Evolutionary conservation across 2,113 vertebrate species (phyloP).

Genomic region (Gracilinanus agilis): DNA sequence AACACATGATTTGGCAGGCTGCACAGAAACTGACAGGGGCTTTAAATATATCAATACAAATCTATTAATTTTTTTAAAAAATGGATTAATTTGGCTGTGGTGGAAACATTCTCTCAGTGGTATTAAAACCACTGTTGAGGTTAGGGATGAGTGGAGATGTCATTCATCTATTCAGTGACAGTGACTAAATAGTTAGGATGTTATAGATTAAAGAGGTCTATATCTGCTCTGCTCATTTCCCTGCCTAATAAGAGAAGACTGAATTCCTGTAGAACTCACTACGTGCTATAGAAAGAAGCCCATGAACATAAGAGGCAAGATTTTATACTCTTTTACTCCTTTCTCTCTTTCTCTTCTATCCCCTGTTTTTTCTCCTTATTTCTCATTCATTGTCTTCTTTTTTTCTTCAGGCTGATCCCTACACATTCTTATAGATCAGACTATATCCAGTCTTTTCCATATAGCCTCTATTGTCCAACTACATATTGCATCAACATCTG

Average conservation of each 20-base stretch:
- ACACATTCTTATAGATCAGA: neutral
- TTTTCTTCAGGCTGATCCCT: neutral
- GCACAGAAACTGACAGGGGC: conserved; percentile 63
- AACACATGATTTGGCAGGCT: conserved; percentile 72
- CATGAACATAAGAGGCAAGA: neutral
- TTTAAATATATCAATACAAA: conserved; percentile 77
- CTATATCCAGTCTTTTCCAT: neutral
- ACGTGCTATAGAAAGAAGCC: neutral
- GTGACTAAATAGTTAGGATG: conserved; percentile 40
- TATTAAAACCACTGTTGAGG: conserved; percentile 50
- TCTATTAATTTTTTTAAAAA: conserved; percentile 56
- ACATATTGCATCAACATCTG: neutral
- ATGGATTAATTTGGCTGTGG: conserved; percentile 63
- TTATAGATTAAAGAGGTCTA: conserved; percentile 48
- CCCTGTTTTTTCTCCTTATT: rapidly evolving
- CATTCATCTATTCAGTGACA: conserved; percentile 66
- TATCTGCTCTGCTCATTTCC: conserved; percentile 19
- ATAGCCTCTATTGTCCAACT: neutral
- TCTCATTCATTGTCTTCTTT: neutral
- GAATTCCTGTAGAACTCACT: conserved; percentile 32
- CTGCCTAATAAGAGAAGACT: conserved; percentile 14
- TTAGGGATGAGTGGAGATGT: conserved; percentile 32
- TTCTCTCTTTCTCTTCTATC: rapidly evolving
- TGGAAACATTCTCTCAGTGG: conserved; percentile 58
- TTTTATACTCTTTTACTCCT: neutral